Conservation (phyloP, 2,113 vertebrate species). For the Callionymus lyra region DNA sequence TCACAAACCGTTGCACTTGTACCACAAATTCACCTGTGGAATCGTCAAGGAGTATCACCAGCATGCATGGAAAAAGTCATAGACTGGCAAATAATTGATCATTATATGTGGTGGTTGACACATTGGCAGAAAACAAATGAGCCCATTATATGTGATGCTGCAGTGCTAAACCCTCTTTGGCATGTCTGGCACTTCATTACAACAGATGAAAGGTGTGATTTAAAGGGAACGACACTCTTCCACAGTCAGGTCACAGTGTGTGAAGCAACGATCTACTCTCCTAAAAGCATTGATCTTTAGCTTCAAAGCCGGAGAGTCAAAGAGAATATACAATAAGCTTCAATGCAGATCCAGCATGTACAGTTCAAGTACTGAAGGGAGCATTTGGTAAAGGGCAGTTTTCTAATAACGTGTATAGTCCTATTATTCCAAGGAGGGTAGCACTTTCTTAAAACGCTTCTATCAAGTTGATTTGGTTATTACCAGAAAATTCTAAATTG, state of each 20-base stretch:
- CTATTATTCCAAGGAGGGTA: too few species aligned
- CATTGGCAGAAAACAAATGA: conserved; percentile 1
- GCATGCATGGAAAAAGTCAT: too few species aligned
- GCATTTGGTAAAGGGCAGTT: too few species aligned
- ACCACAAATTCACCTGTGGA: conserved; percentile 4
- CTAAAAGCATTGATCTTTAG: conserved; percentile 41
- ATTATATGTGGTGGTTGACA: not conserved
- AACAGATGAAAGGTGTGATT: conserved; percentile 32
- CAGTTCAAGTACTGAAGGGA: too few species aligned
- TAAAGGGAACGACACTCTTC: conserved; percentile 26
- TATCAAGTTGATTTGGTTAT: too few species aligned
- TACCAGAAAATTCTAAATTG: too few species aligned
- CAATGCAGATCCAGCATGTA: conserved; percentile 15
- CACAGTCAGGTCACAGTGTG: conserved; percentile 16
- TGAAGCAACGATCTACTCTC: conserved; percentile 18
- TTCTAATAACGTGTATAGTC: too few species aligned
- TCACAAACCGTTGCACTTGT: conserved; percentile 3
- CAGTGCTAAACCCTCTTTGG: conserved; percentile 2
- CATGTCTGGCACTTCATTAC: conserved; percentile 3
- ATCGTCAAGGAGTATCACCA: not conserved
- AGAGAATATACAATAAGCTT: conserved; percentile 40
- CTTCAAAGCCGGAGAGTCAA: conserved; percentile 52
- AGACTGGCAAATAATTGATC: too few species aligned
- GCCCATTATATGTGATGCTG: conserved; percentile 7
- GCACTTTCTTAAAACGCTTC: too few species aligned